Base-by-base conservation (phyloP, 2,888 invertebrate species). In the Dasysyrphus albostriatus region DNA sequence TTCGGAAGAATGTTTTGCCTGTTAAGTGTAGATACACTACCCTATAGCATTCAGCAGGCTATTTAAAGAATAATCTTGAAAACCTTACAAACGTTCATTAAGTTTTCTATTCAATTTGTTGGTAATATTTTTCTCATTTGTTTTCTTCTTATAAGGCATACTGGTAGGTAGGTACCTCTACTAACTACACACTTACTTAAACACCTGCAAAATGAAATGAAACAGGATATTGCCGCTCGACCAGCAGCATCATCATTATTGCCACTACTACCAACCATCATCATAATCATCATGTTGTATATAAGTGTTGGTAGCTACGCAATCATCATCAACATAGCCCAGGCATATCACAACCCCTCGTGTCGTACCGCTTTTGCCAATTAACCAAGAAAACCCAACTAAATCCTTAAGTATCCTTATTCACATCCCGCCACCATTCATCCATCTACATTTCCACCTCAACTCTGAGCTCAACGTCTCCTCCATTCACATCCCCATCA, bases 331-430 rank as follows among this genome's bases (percentile, higher is more conserved):
- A 49, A 37, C 61, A 49, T 73, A 69, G 72, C 67, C 67, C 67
- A 69, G 51, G 56, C 65, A 47, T 34, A 49, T 49, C 65, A 29
- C 16, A 74, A 56, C 58, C 74, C 69, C 73, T 78, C 77, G 61
- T 85, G 32, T 32, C 73, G 73, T 61, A 74, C 78, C 82, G 87
- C 87, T 82, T 87, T 87, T 87, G 87, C 87, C 87, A 87, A 87
- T 87, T 87, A 87, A 87, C 87, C 82, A 87, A 87, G 87, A 87
- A 87, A 87, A 87, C 87, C 87, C 87, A 87, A 82, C 87, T 82
- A 82, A 87, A 87, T 87, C 87, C 87, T 87, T 87, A 87, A 87
- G 87, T 82, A 87, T 87, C 87, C 87, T 87, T 87, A 87, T 87
- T 87, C 87, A 87, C 87, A 87, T 87, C 87, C 87, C 87, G 87